phyloP scores from a whole-genome alignment of 2,113 vertebrate species.

The Corythornis vintsioides region DNA sequence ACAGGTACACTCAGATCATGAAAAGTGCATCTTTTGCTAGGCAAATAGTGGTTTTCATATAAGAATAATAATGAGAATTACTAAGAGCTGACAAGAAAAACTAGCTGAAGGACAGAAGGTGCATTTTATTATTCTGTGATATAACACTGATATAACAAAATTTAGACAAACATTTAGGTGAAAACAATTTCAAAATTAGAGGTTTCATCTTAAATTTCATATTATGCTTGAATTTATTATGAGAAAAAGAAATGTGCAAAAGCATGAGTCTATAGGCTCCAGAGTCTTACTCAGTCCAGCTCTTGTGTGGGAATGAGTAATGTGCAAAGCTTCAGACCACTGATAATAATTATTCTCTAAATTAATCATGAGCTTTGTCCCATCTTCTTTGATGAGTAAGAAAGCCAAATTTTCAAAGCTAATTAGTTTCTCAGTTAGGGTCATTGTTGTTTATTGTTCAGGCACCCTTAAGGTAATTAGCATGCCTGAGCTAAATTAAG shows the following conservation, averaged over 20 bases:
- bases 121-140: not conserved
- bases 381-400: constrained; percentile 49
- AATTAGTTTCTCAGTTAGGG: constrained; percentile 52
- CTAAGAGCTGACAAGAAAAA: not conserved
- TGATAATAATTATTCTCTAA: constrained; percentile 52
- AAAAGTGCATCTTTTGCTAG: not conserved
- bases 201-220: not conserved
- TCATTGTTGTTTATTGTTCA: constrained; percentile 59
- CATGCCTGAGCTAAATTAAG: constrained; percentile 16
- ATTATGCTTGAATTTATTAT: not conserved
- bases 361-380: constrained; percentile 46
- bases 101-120: not conserved
- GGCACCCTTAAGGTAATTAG: constrained; percentile 1
- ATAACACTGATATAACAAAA: not conserved
- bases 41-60: not conserved
- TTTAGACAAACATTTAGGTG: not conserved
- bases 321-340: constrained; percentile 38
- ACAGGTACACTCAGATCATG: not conserved
- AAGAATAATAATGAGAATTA: not conserved
- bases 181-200: not conserved
- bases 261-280: not conserved
- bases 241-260: not conserved
- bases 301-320: not conserved
- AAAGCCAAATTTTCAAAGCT: constrained; percentile 42
- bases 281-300: not conserved